These are phyloP conservation scores for Camptogramma bilineatum DNA, from an alignment of 2,888 invertebrate species.

Conservation along the genomic window DNA sequence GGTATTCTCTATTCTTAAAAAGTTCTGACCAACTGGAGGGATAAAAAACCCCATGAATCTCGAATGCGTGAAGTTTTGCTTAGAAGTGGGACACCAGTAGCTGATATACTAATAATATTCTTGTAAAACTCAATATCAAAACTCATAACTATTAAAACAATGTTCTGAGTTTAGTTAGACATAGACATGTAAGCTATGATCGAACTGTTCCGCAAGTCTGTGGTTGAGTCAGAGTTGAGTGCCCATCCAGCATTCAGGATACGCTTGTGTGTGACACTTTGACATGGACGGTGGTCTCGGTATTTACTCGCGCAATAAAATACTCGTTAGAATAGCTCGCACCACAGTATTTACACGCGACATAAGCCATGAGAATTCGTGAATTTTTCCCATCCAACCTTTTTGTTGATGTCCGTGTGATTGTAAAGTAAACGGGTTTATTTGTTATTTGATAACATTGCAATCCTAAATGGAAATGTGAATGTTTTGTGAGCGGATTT, in stretches of 20 bases:
- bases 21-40: too few species aligned
- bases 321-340: conserved; percentile 47
- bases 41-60: too few species aligned
- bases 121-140: too few species aligned
- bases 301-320: conserved; percentile 50
- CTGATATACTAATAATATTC: too few species aligned
- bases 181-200: neutral
- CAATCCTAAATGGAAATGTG: conserved; percentile 30
- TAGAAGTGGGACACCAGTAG: too few species aligned
- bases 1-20: too few species aligned
- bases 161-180: too few species aligned
- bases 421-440: conserved; percentile 45
- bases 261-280: conserved; percentile 49
- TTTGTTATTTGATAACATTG: conserved; percentile 39
- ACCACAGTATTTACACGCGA: conserved; percentile 45
- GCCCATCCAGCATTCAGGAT: conserved; percentile 16
- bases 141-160: too few species aligned
- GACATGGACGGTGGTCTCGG: conserved; percentile 44
- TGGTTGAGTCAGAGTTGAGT: conserved; percentile 12
- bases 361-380: conserved; percentile 48
- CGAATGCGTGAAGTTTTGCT: too few species aligned
- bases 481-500: conserved; percentile 30
- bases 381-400: conserved; percentile 45
- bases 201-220: conserved; percentile 2
- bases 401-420: conserved; percentile 38